Evolutionary conservation across 2,113 vertebrate species (phyloP), one percentile per base, ranked within the genome.

Genomic region (Microtus ochrogaster): DNA sequence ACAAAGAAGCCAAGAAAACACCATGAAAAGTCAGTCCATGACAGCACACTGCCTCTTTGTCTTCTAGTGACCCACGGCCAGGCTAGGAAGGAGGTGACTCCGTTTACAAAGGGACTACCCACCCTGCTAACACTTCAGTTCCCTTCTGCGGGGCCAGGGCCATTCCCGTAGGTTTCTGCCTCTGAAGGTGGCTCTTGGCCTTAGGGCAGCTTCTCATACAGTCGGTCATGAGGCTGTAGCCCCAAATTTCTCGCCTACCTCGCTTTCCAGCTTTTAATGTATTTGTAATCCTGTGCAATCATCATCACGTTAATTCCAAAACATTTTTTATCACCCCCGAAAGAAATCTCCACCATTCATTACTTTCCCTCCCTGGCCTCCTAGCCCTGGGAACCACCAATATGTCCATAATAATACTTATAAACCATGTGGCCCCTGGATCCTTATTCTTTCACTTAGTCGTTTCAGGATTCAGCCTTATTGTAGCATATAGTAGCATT

Each of bases 131-230:
- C 17, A 4, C 41, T n/a, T 47, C 22, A 5, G 0, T 39, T 4
- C 76, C 72, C 70, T 55, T 39, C 0, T 10, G 0, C 41, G n/a
- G 24, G 72, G 81, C 61, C 22, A 8, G 3, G 26, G 39, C 16
- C 28, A 0, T 6, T 58, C 39, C 13, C 7, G 66, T 4, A 9
- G 55, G 65, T 47, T 33, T 28, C 36, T 17, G 10, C 3, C 6
- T 2, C 36, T 17, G 83, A 10, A 6, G 5, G 17, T 24, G 12
- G 7, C 0, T 5, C 30, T 41, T 44, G 1, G 47, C 16, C 10
- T 1, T 11, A 2, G 1, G 30, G 30, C 5, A 14, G 12, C 14
- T 73, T 81, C 22, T 16, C n/a, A 22, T 7, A 0, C 21, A n/a
- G 21, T 63, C 73, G 49, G 5, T 17, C 7, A 2, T 41, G 73